Evolutionary conservation across 2,113 vertebrate species (phyloP), one percentile per base, ranked within the genome.

Genomic region (Mus pahari): DNA sequence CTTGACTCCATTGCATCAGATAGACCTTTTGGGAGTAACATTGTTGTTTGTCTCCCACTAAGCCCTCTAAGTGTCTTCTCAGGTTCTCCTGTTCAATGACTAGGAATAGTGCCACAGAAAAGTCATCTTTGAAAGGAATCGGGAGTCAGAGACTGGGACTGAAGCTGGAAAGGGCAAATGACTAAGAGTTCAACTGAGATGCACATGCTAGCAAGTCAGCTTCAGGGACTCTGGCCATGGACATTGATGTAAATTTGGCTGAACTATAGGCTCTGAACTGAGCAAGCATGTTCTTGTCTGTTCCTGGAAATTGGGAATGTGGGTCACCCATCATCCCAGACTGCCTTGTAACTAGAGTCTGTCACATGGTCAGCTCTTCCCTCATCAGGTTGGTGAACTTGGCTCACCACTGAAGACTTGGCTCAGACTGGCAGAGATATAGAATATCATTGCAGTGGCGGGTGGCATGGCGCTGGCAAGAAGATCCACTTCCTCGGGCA

Each of bases 281-380:
- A 86, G 39, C 13, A 89, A 91, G 24, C 1, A 13, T 36, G 48
- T 77, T 7, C 66, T 88, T 13, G 28, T 90, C 90, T 75, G 9
- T 62, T 39, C 62, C 78, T 75, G 74, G 33, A 96, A 95, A 90
- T n/a, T 84, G 42, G 22, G n/a, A 92, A 95, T 73, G 74, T 48
- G 28, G 33, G 36, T 39, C 50, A 92, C 68, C 68, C 33, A 62
- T 53, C 42, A 64, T 83, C 50, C 42, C 42, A 45, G 64, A 50
- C 42, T 79, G n/a, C 39, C 64, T 93, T 87, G 62, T 53, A 93
- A 45, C 58, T 62, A 70, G n/a, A 31, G 7, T 55, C 4, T 62
- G 26, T 84, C 62, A 68, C 19, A 88, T 48, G 70, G 31, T 71
- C 71, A 74, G 74, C 60, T 86, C 17, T 9, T 53, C 24, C 31